A percentile compares a stretch with the other conserved stretches of the same genome.
Conservation (phyloP, 2,113 vertebrate genomes). For the Elanus axillaris region DNA sequence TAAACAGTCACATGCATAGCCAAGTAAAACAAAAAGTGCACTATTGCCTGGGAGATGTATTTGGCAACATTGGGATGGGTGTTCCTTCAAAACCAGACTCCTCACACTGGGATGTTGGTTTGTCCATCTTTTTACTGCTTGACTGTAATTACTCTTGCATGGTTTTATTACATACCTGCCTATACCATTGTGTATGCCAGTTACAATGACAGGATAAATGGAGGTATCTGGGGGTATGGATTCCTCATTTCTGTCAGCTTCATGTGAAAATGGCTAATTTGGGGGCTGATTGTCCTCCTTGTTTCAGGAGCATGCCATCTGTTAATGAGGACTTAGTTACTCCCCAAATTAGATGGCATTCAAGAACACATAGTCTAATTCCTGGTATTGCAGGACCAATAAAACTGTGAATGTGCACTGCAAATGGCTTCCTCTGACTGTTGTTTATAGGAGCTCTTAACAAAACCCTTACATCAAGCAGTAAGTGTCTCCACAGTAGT, state of each 20-base stretch:
- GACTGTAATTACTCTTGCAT: not conserved
- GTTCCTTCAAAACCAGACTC: not conserved
- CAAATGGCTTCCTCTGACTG: not conserved
- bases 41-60: not conserved
- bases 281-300: not conserved
- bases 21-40: not conserved
- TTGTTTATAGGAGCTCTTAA: not conserved
- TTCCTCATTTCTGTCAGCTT: not conserved
- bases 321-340: not conserved
- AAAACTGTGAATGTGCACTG: not conserved
- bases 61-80: not conserved
- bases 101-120: not conserved
- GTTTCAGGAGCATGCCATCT: not conserved
- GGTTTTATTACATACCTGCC: not conserved
- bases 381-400: not conserved
- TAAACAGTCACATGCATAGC: not conserved
- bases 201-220: not conserved
- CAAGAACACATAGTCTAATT: not conserved
- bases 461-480: not conserved
- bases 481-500: not conserved
- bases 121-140: not conserved
- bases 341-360: not conserved
- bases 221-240: not conserved
- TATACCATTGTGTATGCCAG: not conserved
- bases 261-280: not conserved